These are phyloP conservation scores for Neodon shergylaensis DNA, from an alignment of 2,113 vertebrate species.

Conservation along the genomic window DNA sequence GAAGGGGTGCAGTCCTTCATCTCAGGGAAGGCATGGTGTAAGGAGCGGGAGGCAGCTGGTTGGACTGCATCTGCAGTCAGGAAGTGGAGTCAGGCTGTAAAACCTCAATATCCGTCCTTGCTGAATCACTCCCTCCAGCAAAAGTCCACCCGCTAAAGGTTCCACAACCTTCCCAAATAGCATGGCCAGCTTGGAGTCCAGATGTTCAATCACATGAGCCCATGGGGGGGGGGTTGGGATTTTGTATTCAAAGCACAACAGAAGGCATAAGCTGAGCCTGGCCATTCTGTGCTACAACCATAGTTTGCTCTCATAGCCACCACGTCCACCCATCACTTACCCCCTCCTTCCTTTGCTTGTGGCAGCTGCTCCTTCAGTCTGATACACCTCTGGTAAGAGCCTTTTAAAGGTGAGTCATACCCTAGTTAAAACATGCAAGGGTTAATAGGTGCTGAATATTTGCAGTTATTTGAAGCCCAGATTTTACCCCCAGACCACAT, in stretches of 20 bases:
- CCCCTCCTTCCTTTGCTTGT: too few species aligned
- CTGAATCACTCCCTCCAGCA: background rate
- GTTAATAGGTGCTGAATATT: background rate
- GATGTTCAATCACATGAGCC: background rate
- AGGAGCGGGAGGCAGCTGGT: background rate
- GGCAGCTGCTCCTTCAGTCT: background rate
- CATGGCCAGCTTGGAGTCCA: background rate
- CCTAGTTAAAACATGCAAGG: background rate
- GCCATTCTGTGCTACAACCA: accelerated
- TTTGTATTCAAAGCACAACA: background rate
- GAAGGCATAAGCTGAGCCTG: background rate
- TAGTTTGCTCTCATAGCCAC: background rate
- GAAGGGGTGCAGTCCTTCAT: background rate
- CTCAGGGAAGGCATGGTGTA: background rate
- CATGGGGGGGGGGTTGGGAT: background rate
- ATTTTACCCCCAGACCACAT: background rate
- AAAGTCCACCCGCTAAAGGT: background rate
- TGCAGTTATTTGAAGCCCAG: accelerated
- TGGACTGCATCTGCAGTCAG: background rate
- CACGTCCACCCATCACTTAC: background rate
- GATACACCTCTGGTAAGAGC: background rate
- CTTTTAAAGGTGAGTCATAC: background rate
- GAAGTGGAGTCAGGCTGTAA: background rate
- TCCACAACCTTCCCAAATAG: background rate
- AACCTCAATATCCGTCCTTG: background rate